Evolutionary conservation across 2,888 invertebrate species (phyloP), one percentile per base, ranked within the genome.

Genomic region (Beris chalybata): DNA sequence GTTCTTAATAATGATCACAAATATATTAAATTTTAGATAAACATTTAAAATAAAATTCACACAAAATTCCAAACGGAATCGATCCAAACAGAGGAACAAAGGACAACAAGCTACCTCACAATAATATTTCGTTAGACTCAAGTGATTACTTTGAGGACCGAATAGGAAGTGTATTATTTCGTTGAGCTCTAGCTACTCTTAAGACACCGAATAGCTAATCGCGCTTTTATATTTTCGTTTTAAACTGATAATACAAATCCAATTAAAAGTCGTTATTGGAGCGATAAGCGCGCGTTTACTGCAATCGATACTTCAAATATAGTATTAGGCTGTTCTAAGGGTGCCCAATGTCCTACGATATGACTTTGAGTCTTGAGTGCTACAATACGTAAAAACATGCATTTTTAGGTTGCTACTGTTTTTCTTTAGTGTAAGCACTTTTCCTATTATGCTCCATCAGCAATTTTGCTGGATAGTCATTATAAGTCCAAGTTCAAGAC

Each of bases 141-240:
- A 38, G 52, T 61, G 61, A 50, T 50, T 50, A 52, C 52, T 61
- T 15, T 52, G 52, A 61, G 61, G 61, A 61, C 61, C 38, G 50
- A 32, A 61, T 43, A 43, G 5, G 32, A 32, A 50, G 6, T 38
- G 9, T 38, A 38, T 38, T 5, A 38, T 7, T 38, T 38, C 38
- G 38, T 38, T 38, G 38, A 38, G 38, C 38, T 2, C 38, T 38
- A 38, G 38, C 38, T 38, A 38, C 38, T 38, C 38, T 38, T 22
- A 38, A 38, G 5, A 5, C 38, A 38, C 38, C 7, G 38, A 7
- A 12, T 38, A 13, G 15, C 50, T 50, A 61, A 61, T 61, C 50
- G 61, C 7, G 61, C 52, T 52, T 61, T 61, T 61, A 61, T 61
- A 38, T 59, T 52, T 59, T 32, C 13, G 47, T 59, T 50, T 50